phyloP scores from a whole-genome alignment of 2,888 invertebrate species.

The Incurvaria masculella region DNA sequence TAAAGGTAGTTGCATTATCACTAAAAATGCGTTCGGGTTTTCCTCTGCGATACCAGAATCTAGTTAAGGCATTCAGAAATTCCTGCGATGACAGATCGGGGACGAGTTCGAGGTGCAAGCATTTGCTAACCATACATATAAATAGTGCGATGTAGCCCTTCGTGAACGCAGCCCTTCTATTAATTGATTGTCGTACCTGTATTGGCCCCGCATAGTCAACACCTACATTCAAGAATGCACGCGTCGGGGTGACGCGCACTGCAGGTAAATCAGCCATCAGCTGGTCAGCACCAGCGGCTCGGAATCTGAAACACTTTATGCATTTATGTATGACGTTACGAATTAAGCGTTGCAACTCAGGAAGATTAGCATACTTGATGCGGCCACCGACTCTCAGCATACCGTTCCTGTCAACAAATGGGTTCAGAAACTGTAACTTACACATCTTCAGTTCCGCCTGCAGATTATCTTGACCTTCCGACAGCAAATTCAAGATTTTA shows the following conservation, averaged over 20 bases:
- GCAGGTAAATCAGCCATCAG: slow-evolving; percentile 14
- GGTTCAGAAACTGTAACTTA: slow-evolving; percentile 6
- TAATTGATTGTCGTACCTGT: background rate
- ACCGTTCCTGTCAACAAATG: background rate
- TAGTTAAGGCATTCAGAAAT: slow-evolving; percentile 15
- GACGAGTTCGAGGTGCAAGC: slow-evolving; percentile 21
- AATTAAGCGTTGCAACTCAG: slow-evolving; percentile 1
- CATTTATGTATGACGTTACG: slow-evolving; percentile 16
- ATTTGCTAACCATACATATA: slow-evolving; percentile 16
- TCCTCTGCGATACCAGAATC: slow-evolving; percentile 16
- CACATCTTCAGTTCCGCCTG: background rate
- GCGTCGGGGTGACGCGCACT: slow-evolving; percentile 3
- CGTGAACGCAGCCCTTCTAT: slow-evolving; percentile 14
- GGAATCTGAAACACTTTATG: slow-evolving; percentile 4
- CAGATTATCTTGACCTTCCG: background rate
- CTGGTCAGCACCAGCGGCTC: slow-evolving; percentile 6
- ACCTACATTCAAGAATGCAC: background rate
- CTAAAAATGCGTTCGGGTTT: slow-evolving; percentile 3
- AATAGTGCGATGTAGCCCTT: background rate
- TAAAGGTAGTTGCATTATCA: slow-evolving; percentile 15
- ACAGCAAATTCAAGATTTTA: background rate
- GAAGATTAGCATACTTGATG: background rate
- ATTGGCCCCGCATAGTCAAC: background rate
- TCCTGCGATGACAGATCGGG: slow-evolving; percentile 17
- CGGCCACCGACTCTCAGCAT: background rate